A percentile compares a stretch with the other conserved stretches of the same genome.
Conservation (phyloP, 2,113 vertebrate genomes). For the Pygoscelis adeliae region DNA sequence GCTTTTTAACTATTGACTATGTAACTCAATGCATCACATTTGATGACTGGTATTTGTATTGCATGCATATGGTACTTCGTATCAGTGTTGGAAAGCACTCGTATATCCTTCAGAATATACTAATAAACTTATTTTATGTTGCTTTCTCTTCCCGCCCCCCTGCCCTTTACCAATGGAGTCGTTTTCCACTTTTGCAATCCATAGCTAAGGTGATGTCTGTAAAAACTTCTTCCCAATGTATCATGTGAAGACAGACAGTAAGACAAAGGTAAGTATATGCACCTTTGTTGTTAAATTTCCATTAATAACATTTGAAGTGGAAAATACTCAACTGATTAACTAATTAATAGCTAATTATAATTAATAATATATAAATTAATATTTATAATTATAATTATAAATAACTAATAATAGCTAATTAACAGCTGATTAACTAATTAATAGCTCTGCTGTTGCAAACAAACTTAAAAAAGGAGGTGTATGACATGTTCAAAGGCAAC, state of each 20-base stretch:
- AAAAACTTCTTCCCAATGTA: neutral
- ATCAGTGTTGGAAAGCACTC: neutral
- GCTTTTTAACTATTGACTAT: neutral
- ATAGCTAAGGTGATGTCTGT: neutral
- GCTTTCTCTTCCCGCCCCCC: neutral
- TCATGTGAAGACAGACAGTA: neutral
- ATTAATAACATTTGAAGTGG: neutral
- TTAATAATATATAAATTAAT: no score
- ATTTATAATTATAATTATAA: no score
- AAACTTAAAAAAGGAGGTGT: neutral
- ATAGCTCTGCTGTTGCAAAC: neutral
- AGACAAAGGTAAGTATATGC: neutral
- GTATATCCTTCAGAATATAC: neutral
- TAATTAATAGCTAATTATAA: neutral
- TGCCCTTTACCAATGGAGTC: neutral
- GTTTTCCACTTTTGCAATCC: neutral
- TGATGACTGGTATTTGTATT: neutral
- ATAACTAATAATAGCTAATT: no score
- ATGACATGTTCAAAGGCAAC: neutral
- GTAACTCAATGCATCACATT: neutral
- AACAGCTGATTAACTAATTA: neutral
- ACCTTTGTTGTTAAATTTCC: neutral
- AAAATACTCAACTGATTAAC: neutral
- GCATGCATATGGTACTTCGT: neutral
- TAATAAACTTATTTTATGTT: neutral